Base-by-base conservation (phyloP, 2,113 vertebrate species). In the Cavia aperea region DNA sequence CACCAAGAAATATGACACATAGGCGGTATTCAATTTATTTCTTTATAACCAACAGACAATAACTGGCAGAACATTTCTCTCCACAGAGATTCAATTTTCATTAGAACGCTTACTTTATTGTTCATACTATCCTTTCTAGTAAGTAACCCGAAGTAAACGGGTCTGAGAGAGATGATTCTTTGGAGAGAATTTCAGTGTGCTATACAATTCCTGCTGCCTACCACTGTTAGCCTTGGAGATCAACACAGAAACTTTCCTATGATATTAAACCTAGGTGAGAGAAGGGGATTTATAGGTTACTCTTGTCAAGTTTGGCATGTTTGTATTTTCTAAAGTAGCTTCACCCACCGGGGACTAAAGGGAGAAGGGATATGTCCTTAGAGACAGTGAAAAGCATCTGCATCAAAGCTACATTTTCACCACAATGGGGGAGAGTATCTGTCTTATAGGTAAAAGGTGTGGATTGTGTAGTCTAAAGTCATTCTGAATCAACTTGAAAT, bases 1-100 rank as follows among this genome's bases (percentile, higher is more conserved):
- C 86, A 86, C 86, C 43, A 83, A 95, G 92, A 96, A 92, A 95
- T 86, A 89, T 19, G 89, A 88, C 9, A 1, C 8, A 6, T 24
- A 51, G 92, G 51, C 79, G 43, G 92, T 75, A 92, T 94, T 94
- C 92, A 94, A 95, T 95, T 89, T 94, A 94, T 92, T 95, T 95
- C 95, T 96, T 96, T 92, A 95, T 94, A 88, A 94, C 92, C 94
- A 86, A 96, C 90, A 77, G 90, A 93, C 92, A 94, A 84, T 90
- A 96, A 86, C 90, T 72, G 88, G 86, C 43, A 88, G 94, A 51
- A 77, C 68, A 75, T 88, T 79, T 66, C 26, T 72, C 63, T 43
- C 95, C 82, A 68, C 24, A 21, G 95, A 90, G 95, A 94, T 90
- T 94, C 90, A 86, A 93, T 95, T 95, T 94, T 95, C 95, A 95